A percentile compares a stretch with the other conserved stretches of the same genome.
phyloP scores from a whole-genome alignment of 1,140 invertebrate species.

The Trissolcus basalis region DNA sequence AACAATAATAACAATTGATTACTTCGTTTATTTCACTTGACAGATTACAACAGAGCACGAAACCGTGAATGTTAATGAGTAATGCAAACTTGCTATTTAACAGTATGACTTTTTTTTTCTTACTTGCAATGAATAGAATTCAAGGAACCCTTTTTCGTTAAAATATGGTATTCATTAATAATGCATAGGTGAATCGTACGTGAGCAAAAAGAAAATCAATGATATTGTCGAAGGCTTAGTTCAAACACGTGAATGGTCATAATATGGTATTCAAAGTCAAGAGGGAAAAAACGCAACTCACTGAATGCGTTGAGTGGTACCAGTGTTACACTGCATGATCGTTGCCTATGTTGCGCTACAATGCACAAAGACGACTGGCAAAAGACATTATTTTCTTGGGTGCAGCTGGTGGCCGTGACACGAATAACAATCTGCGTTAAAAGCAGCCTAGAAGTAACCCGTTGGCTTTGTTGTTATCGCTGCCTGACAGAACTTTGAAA shows the following conservation, averaged over 20 bases:
- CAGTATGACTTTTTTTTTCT: too few species aligned
- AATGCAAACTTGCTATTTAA: too few species aligned
- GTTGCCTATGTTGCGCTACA: constrained; percentile 43
- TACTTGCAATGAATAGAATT: too few species aligned
- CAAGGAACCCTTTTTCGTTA: too few species aligned
- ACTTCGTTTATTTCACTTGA: too few species aligned
- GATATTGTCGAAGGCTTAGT: constrained; percentile 50
- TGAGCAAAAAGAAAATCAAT: constrained; percentile 16
- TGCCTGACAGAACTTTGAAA: constrained; percentile 41
- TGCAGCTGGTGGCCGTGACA: constrained; percentile 72
- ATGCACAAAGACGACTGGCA: constrained; percentile 50
- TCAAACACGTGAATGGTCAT: constrained; percentile 54
- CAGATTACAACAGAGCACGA: too few species aligned
- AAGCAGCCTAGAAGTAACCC: constrained; percentile 35
- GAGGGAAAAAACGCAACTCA: constrained; percentile 22
- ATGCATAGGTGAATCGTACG: constrained; percentile 13
- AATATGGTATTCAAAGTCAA: constrained; percentile 45
- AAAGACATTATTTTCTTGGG: constrained; percentile 61
- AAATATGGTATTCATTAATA: constrained; percentile 19
- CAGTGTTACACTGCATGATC: constrained; percentile 42
- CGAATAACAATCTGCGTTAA: constrained; percentile 69
- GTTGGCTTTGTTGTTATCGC: constrained; percentile 48
- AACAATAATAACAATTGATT: too few species aligned
- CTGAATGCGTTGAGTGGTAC: constrained; percentile 45
- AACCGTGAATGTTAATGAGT: too few species aligned